Base-by-base conservation (phyloP, 2,888 invertebrate genomes). In the Sycophila texana region DNA sequence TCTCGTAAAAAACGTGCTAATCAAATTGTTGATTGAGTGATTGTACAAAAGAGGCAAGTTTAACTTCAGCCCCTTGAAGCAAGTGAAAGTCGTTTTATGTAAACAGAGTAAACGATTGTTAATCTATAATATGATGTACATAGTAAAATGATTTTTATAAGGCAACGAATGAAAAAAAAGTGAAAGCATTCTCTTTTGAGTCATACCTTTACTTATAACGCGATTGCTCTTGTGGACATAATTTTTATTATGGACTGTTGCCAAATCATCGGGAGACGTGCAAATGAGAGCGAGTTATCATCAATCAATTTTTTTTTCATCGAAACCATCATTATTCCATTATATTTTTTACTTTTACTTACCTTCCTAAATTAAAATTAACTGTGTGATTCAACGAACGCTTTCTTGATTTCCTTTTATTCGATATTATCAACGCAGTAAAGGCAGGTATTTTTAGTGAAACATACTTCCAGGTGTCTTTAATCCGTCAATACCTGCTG, bases 181-280 rank as follows among this genome's bases (percentile, higher is more conserved):
- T 66, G 55, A 55, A 30, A 51, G 55, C 68, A 74, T 70, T 74
- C 61, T 76, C 70, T 26, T 71, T 53, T 10, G 30, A 72, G 61
- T 71, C 61, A 63, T 72, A 61, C 63, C 68, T 76, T 26, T 70
- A 74, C 47, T 55, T 70, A 39, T 75, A 49, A 74, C 70, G 74
- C 76, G 67, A 63, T 76, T 66, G 49, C 61, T 77, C 63, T 63
- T 51, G 49, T 65, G 74, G 55, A 74, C 57, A 75, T 77, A 77
- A 77, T 78, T 66, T 75, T 68, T n/a, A 76, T 79, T 63, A 71
- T 61, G 53, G 68, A 75, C 73, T 79, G 76, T 81, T 81, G 81
- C 81, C 81, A 81, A 81, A 81, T 79, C 77, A 76, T 73, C 78
- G 81, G 81, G 81, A 76, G 70, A 79, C 39, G 81, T 81, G 81